Conservation (phyloP, 2,113 vertebrate genomes). For the Tyrannus savana region DNA sequence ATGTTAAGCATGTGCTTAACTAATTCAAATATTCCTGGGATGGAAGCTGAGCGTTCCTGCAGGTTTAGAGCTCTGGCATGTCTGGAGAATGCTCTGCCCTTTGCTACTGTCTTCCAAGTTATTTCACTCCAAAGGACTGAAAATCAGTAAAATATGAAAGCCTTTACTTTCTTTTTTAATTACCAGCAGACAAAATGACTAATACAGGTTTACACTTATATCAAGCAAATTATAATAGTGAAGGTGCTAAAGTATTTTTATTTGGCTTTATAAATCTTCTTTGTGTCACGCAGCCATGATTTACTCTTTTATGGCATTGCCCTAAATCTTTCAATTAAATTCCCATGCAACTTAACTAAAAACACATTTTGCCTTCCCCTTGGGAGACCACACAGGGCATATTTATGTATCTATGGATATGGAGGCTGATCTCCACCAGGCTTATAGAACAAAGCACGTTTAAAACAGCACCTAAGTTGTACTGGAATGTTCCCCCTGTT, state of each 20-base stretch:
- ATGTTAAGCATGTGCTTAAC: not conserved
- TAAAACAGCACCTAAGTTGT: not conserved
- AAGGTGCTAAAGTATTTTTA: slow-evolving; percentile 31
- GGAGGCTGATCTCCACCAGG: not conserved
- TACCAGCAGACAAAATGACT: not conserved
- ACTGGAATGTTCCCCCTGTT: not conserved
- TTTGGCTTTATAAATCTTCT: slow-evolving; percentile 39
- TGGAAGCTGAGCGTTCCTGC: not conserved
- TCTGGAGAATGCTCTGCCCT: not conserved
- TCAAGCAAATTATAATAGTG: not conserved
- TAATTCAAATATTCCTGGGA: not conserved
- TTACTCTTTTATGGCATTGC: slow-evolving; percentile 8
- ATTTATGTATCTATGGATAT: slow-evolving; percentile 4
- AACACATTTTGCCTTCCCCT: slow-evolving; percentile 36
- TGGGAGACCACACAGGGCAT: slow-evolving; percentile 50
- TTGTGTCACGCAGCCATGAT: not conserved
- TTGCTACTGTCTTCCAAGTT: not conserved
- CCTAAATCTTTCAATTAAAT: slow-evolving; percentile 59
- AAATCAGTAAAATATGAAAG: not conserved
- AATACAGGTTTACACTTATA: not conserved
- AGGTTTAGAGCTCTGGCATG: not conserved
- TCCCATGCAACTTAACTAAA: slow-evolving; percentile 59
- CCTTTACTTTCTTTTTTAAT: not conserved
- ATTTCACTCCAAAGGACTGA: not conserved
- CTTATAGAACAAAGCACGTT: not conserved